A percentile compares a stretch with the other conserved stretches of the same genome.
phyloP scores from a whole-genome alignment of 2,113 vertebrate genomes.

The Periophthalmus modestus region DNA sequence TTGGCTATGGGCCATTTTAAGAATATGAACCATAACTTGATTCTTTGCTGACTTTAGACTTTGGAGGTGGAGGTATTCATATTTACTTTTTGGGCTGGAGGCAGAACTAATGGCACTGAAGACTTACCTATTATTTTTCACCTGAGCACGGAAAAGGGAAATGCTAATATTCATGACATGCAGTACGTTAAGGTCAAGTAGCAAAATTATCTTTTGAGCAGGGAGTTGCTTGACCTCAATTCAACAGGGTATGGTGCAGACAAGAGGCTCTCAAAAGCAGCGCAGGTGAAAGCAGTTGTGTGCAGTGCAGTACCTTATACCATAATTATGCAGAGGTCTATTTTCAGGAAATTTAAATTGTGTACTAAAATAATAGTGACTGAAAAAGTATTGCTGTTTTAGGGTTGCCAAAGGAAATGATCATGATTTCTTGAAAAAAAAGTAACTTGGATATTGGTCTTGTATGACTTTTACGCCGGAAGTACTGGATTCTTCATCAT shows the following conservation, averaged over 20 bases:
- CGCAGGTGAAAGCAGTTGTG: not conserved
- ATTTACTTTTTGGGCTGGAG: not conserved
- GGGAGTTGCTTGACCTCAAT: constrained; percentile 2
- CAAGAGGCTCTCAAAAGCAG: constrained; percentile 1
- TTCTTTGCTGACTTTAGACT: constrained; percentile 21
- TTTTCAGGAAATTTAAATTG: not conserved
- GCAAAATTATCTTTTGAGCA: not conserved
- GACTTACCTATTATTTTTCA: not conserved
- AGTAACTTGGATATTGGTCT: too few relatives aligned
- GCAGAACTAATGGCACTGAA: not conserved
- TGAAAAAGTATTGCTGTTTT: not conserved
- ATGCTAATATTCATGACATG: not conserved
- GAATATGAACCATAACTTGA: constrained; percentile 17
- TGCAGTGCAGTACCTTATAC: not conserved
- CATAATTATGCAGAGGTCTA: not conserved
- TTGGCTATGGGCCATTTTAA: constrained; percentile 11
- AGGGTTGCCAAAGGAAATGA: too few relatives aligned
- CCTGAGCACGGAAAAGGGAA: not conserved
- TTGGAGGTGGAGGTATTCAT: not conserved
- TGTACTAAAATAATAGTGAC: not conserved
- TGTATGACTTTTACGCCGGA: too few relatives aligned
- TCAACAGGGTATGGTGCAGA: not conserved
- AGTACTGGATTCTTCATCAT: too few relatives aligned
- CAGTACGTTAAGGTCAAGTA: constrained; percentile 2
- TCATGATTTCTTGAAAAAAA: too few relatives aligned